Conservation (phyloP, 2,888 invertebrate species). For the Nemoura dubitans region DNA sequence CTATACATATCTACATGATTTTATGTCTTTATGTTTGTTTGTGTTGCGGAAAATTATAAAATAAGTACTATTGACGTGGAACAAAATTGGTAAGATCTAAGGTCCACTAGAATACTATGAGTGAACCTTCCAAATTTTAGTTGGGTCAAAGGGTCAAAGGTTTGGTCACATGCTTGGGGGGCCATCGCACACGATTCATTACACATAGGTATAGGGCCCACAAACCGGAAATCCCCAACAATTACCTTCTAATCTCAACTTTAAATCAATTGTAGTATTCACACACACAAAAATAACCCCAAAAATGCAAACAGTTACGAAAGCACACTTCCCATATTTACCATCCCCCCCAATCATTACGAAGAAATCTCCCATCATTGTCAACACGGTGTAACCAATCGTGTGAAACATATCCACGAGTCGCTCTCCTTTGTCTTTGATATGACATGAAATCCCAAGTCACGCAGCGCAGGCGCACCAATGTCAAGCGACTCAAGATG, state of each 20-base stretch:
- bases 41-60: too few species aligned
- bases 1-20: too few species aligned
- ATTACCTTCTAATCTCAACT: not conserved
- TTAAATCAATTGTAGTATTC: not conserved
- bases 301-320: not conserved
- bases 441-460: not conserved
- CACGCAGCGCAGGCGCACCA: not conserved
- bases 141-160: too few species aligned
- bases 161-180: too few species aligned
- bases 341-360: not conserved
- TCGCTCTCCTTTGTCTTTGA: not conserved
- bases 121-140: too few species aligned
- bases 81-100: too few species aligned
- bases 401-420: not conserved
- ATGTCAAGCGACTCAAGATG: not conserved
- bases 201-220: not conserved
- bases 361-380: not conserved
- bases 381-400: not conserved
- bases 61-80: too few species aligned
- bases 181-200: too few species aligned
- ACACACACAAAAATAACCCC: not conserved
- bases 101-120: too few species aligned
- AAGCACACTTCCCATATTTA: not conserved
- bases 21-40: too few species aligned
- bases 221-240: not conserved